Conservation (phyloP, 2,888 invertebrate species). For the Cheilosia impressa region DNA sequence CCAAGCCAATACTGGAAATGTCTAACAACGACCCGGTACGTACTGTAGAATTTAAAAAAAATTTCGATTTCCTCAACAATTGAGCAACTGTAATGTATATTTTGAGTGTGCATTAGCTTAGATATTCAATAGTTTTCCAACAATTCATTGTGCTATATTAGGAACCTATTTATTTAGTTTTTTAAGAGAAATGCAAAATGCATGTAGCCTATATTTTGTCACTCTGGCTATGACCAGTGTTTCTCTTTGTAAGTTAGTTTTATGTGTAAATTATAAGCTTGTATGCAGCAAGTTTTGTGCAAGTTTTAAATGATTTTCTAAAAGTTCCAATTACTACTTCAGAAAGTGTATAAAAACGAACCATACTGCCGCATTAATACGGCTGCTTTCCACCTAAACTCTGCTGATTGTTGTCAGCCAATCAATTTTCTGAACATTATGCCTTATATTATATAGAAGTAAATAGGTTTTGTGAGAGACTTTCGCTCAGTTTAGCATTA, state of each 20-base stretch:
- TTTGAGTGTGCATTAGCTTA: conserved; percentile 34
- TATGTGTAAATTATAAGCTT: conserved; percentile 24
- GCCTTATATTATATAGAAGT: conserved; percentile 9
- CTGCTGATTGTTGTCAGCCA: conserved; percentile 40
- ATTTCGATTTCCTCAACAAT: background rate
- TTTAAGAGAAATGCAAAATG: conserved; percentile 11
- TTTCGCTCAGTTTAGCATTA: background rate
- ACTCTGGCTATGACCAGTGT: background rate
- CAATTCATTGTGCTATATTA: conserved; percentile 10
- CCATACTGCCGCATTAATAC: conserved; percentile 44
- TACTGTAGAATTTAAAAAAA: conserved; percentile 49
- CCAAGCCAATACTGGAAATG: conserved; percentile 45
- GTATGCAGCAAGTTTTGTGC: conserved; percentile 36
- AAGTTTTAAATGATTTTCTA: conserved; percentile 22
- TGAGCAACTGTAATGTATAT: conserved; percentile 28
- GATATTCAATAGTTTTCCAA: conserved; percentile 27
- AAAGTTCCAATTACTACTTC: conserved; percentile 29
- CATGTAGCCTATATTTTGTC: background rate
- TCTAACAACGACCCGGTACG: conserved; percentile 46
- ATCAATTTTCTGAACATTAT: conserved; percentile 12
- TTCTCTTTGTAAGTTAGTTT: conserved; percentile 17
- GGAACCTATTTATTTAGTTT: conserved; percentile 2
- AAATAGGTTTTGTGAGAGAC: background rate
- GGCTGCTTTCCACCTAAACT: conserved; percentile 58
- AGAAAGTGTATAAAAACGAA: conserved; percentile 21